Evolutionary conservation across 2,113 vertebrate genomes (phyloP).

Genomic region (Vulpes vulpes): DNA sequence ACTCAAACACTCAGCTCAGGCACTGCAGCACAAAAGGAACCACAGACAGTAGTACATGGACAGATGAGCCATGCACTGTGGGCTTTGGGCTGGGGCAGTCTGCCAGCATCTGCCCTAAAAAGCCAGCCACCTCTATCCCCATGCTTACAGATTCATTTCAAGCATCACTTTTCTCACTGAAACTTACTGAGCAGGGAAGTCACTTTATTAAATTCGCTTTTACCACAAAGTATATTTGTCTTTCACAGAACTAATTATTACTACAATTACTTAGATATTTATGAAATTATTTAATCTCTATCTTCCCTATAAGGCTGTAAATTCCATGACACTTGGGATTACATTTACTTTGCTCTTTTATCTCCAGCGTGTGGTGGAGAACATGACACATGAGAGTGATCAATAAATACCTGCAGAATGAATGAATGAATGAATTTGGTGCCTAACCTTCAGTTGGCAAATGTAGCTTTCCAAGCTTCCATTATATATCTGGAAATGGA

Average conservation of each 20-base stretch:
- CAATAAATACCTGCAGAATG: background rate
- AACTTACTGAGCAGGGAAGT: background rate
- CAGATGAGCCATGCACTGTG: background rate
- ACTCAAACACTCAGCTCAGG: background rate
- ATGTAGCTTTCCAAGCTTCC: background rate
- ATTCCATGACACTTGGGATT: background rate
- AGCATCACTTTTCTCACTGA: background rate
- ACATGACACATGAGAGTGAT: background rate
- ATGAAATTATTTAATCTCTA: background rate
- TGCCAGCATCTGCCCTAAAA: background rate
- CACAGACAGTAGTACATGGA: background rate
- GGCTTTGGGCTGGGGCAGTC: background rate
- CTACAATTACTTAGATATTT: background rate
- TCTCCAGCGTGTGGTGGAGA: background rate
- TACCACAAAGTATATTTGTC: background rate
- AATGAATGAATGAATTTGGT: conserved; percentile 40
- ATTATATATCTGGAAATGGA: background rate
- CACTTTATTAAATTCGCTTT: background rate
- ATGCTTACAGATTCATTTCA: background rate
- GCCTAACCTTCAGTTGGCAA: background rate
- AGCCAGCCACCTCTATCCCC: background rate
- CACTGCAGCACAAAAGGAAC: background rate
- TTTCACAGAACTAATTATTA: background rate
- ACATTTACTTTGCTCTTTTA: background rate
- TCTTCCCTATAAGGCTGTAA: background rate